Percentiles rank a stretch among this genome's conserved stretches.
Evolutionary conservation across 2,113 vertebrate species (phyloP).

Genomic region (Amia ocellicauda): DNA sequence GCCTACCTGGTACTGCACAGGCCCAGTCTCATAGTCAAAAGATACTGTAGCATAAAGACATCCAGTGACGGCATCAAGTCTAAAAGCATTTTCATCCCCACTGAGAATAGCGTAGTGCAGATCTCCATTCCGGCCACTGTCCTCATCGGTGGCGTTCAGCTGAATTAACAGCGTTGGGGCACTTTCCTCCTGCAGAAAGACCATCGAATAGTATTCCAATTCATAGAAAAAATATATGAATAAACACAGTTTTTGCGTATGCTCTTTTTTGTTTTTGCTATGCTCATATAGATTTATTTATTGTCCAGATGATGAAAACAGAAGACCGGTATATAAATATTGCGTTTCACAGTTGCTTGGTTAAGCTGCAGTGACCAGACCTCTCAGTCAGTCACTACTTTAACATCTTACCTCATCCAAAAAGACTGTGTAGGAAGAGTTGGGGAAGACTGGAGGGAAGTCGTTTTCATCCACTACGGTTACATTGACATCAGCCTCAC

Average conservation of each 20-base stretch:
- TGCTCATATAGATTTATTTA: too few species aligned
- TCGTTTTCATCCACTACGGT: conserved; percentile 41
- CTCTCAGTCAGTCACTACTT: too few species aligned
- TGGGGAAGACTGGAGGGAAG: conserved; percentile 45
- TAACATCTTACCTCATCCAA: conserved; percentile 52
- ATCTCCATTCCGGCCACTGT: conserved; percentile 45
- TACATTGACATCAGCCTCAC: conserved; percentile 35
- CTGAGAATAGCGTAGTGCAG: conserved; percentile 43
- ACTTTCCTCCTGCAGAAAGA: conserved; percentile 26
- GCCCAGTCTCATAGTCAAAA: conserved; percentile 54
- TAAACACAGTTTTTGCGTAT: neutral
- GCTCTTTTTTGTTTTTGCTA: too few species aligned
- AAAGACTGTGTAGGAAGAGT: conserved; percentile 30
- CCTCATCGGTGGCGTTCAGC: conserved; percentile 39
- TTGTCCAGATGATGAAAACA: too few species aligned
- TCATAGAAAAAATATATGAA: too few species aligned
- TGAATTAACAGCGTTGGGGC: conserved; percentile 30
- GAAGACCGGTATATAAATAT: too few species aligned
- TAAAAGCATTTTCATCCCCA: conserved; percentile 22
- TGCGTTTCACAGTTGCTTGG: too few species aligned
- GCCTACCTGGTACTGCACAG: conserved; percentile 49
- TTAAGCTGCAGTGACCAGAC: too few species aligned
- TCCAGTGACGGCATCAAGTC: conserved; percentile 45
- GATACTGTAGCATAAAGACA: conserved; percentile 38
- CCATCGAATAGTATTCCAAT: too few species aligned